Evolutionary conservation across 2,797 vertebrate species (phyloP), one percentile per base, ranked within the genome.

Genomic region (Sebastes elongatus): DNA sequence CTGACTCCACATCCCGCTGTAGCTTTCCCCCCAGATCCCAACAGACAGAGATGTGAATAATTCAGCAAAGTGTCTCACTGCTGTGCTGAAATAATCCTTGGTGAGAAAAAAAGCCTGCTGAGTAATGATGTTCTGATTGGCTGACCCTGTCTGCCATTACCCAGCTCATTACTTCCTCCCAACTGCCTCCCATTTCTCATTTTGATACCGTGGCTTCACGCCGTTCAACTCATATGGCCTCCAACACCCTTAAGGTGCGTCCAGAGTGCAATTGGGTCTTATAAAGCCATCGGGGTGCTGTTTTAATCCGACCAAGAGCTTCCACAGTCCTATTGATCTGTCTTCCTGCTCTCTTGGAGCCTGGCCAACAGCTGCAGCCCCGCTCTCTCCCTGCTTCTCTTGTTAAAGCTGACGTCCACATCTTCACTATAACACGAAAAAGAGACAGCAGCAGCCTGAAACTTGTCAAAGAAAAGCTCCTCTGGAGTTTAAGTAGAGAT

Each of bases 271-370:
- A 80, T 91, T 86, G 89, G 86, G 84, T 91, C 89, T 94, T 84
- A 94, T 94, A 81, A 90, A 89, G 92, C 88, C 88, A 88, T 94
- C 93, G 90, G 89, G 81, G 90, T 81, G 89, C 92, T 81, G 92
- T 94, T 95, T 93, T 96, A 93, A 95, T 96, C 94, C 87, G 55
- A 91, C 92, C 93, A 78, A 91, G 91, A 94, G 90, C 92, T 88
- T 90, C 88, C 70, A 77, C 73, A n/a, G 33, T 70, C 69, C 80
- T 94, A 93, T 95, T 90, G 93, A 95, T 95, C 38, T 55, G 80
- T 88, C 82, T 87, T 66, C 75, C 57, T 82, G 86, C 79, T 86
- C 86, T 83, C 67, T 27, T 85, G 82, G 84, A 89, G 81, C 56
- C 63, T 33, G 67, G 76, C 90, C 89, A 87, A 10, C 80, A 72